phyloP scores from a whole-genome alignment of 92 coral and sea anemone genomes.

The Phenganax marumi region DNA sequence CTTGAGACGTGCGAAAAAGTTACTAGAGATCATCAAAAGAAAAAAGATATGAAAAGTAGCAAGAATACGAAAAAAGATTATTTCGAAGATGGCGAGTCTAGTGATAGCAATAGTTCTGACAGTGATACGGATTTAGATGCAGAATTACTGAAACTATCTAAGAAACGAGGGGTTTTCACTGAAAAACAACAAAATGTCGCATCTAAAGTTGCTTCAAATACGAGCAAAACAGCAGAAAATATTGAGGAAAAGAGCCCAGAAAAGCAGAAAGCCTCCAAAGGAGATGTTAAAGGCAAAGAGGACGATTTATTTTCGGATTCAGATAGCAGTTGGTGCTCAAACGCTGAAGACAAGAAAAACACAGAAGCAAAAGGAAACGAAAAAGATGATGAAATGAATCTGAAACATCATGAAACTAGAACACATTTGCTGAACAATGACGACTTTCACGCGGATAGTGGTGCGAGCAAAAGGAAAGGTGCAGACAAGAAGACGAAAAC shows the following conservation, averaged over 20 bases:
- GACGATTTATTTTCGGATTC: neutral
- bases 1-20: no score
- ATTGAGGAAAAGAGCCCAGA: neutral
- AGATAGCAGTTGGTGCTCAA: conserved; percentile 16
- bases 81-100: neutral
- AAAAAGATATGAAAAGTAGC: no score
- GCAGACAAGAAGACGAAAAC: neutral
- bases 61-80: neutral
- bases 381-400: neutral
- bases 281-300: neutral
- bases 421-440: neutral
- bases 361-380: neutral
- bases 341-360: neutral
- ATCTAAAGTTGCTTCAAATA: neutral
- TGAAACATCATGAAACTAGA: neutral
- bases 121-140: neutral
- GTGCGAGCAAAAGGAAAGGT: neutral
- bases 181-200: neutral
- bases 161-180: neutral
- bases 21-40: no score
- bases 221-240: neutral
- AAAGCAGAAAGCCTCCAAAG: neutral
- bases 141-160: neutral
- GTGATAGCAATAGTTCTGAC: neutral
- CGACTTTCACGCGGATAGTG: neutral